A percentile compares a stretch with the other conserved stretches of the same genome.
phyloP scores from a whole-genome alignment of 2,797 vertebrate species.

The Rhincodon typus region DNA sequence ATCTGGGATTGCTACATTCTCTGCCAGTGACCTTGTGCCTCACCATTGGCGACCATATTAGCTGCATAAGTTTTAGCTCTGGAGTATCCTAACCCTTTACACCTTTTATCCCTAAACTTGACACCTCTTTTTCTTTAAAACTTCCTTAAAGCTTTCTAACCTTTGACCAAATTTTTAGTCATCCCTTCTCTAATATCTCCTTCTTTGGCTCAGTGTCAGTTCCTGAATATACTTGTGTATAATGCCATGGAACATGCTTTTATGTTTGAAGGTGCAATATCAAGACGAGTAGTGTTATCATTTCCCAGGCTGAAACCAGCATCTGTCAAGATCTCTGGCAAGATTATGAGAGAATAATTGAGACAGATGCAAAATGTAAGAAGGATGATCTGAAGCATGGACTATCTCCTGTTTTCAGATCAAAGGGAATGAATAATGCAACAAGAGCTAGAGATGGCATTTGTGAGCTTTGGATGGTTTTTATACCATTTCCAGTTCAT shows the following conservation, averaged over 20 bases:
- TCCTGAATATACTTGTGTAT: not conserved
- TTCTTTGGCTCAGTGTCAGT: not conserved
- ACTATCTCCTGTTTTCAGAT: not conserved
- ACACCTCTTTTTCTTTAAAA: not conserved
- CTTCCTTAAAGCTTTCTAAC: not conserved
- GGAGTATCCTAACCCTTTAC: not conserved
- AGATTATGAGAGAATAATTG: not conserved
- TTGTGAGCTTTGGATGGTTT: constrained; percentile 25
- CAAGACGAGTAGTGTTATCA: not conserved
- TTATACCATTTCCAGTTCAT: not conserved
- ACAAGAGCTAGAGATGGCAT: not conserved
- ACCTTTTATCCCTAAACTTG: not conserved
- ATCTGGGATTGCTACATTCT: not conserved
- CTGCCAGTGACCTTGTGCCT: not conserved
- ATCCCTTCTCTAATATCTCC: not conserved
- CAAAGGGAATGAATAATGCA: not conserved
- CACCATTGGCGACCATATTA: not conserved
- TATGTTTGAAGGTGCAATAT: not conserved
- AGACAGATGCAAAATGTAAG: not conserved
- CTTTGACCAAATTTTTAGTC: not conserved
- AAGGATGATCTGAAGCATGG: not conserved
- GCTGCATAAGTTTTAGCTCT: not conserved
- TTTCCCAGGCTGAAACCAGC: not conserved
- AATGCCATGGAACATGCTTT: not conserved
- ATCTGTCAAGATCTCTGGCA: not conserved